phyloP scores from a whole-genome alignment of 1,140 invertebrate species.

The Drosophila melanica region DNA sequence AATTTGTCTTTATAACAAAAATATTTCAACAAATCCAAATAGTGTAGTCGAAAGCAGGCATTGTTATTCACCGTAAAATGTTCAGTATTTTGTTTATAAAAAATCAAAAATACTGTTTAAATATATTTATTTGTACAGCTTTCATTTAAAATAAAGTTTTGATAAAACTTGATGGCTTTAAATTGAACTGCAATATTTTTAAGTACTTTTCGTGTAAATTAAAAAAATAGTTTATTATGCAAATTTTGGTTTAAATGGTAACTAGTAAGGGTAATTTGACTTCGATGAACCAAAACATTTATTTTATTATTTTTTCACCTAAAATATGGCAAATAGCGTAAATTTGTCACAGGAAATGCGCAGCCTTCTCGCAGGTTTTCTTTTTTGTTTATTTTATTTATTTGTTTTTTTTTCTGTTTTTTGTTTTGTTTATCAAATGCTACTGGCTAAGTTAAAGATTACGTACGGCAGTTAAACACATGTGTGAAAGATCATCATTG shows the following conservation, averaged over 20 bases:
- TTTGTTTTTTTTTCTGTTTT: conserved; percentile 1
- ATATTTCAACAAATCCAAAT: too few relatives aligned
- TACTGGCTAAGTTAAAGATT: conserved; percentile 12
- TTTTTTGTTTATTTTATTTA: not conserved
- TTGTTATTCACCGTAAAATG: too few relatives aligned
- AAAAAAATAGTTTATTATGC: too few relatives aligned
- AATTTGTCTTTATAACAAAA: too few relatives aligned
- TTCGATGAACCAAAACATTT: not conserved
- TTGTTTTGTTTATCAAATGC: conserved; percentile 14
- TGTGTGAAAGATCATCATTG: conserved; percentile 36
- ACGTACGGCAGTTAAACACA: conserved; percentile 26
- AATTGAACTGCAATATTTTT: too few relatives aligned
- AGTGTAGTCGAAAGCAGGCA: too few relatives aligned
- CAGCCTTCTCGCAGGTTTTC: conserved; percentile 29
- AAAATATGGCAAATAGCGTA: conserved; percentile 65
- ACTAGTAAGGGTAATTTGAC: not conserved
- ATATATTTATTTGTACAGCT: too few relatives aligned
- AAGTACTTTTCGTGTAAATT: not conserved
- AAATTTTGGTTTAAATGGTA: too few relatives aligned
- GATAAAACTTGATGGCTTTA: too few relatives aligned
- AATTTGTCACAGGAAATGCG: conserved; percentile 75
- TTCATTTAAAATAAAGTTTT: too few relatives aligned
- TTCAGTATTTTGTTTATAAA: too few relatives aligned
- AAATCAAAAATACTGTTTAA: too few relatives aligned
- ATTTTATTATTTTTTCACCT: conserved; percentile 34